Percentiles rank a stretch among this genome's conserved stretches.
These are phyloP conservation scores for Microplitis deprimator DNA, from an alignment of 2,888 invertebrate species.

Conservation along the genomic window DNA sequence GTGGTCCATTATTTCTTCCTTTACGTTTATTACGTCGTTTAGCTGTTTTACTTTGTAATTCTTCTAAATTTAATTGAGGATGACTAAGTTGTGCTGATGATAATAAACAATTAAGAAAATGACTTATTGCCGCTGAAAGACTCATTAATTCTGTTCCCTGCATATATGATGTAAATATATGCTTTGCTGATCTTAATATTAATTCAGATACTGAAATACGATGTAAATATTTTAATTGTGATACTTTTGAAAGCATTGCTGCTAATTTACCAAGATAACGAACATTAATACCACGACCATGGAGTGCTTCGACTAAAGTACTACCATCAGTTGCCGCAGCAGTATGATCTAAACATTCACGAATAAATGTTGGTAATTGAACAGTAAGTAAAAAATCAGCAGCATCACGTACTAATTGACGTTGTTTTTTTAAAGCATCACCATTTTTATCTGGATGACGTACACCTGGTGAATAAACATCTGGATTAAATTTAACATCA, in stretches of 20 bases:
- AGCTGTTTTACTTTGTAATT: slow-evolving; percentile 77
- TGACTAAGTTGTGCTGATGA: slow-evolving; percentile 82
- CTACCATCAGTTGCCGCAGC: slow-evolving; percentile 96
- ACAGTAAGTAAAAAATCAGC: slow-evolving; percentile 94
- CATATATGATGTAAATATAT: slow-evolving; percentile 91
- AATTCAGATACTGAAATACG: slow-evolving; percentile 93
- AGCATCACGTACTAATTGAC: slow-evolving; percentile 93
- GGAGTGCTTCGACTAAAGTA: slow-evolving; percentile 92
- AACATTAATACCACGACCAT: slow-evolving; percentile 96
- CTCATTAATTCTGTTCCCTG: slow-evolving; percentile 94
- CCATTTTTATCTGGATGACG: slow-evolving; percentile 83
- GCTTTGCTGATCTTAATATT: slow-evolving; percentile 91
- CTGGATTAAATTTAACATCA: slow-evolving; percentile 98
- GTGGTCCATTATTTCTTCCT: slow-evolving; percentile 73
- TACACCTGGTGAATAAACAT: slow-evolving; percentile 96
- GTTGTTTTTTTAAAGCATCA: slow-evolving; percentile 84
- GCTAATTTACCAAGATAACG: slow-evolving; percentile 96
- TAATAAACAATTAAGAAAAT: slow-evolving; percentile 96
- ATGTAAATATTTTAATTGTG: slow-evolving; percentile 88
- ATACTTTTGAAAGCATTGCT: slow-evolving; percentile 82
- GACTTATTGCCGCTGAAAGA: slow-evolving; percentile 90
- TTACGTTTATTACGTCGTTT: slow-evolving; percentile 78
- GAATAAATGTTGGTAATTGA: slow-evolving; percentile 95
- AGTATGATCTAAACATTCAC: slow-evolving; percentile 91
- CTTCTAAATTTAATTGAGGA: slow-evolving; percentile 79